Conservation (phyloP, 1,140 invertebrate genomes). For the Melipona quadrifasciata region DNA sequence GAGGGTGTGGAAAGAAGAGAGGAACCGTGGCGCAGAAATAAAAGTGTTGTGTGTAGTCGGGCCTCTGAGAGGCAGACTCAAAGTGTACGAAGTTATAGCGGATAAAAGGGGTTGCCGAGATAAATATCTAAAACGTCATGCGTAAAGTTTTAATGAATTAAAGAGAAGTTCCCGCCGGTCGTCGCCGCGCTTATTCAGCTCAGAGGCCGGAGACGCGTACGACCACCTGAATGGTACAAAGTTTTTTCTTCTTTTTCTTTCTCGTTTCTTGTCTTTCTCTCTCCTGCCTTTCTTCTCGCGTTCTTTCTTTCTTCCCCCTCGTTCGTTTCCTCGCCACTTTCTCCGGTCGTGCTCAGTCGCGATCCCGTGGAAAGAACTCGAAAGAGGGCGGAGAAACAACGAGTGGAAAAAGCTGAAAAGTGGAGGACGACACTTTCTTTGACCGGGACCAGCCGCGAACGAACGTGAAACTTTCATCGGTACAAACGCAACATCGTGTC, state of each 20-base stretch:
- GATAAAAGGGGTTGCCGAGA: conserved; percentile 53
- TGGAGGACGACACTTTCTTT: conserved; percentile 33
- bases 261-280: neutral
- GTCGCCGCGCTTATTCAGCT: conserved; percentile 54
- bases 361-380: conserved; percentile 5
- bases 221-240: conserved; percentile 22
- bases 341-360: neutral
- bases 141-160: conserved; percentile 72
- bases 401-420: conserved; percentile 19
- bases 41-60: conserved; percentile 50
- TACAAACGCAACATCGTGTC: neutral
- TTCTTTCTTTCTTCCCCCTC: no score
- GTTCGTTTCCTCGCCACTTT: neutral
- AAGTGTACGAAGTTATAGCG: conserved; percentile 39
- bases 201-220: conserved; percentile 24
- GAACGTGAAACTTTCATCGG: conserved; percentile 5
- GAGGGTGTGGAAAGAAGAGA: neutral
- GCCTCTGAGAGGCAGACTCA: conserved; percentile 35
- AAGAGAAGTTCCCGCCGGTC: conserved; percentile 53
- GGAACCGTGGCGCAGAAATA: conserved; percentile 37
- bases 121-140: conserved; percentile 67
- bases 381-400: conserved; percentile 1
- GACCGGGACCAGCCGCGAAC: neutral
- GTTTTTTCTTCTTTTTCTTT: neutral
- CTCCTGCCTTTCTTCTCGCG: no score